Evolutionary conservation across 2,113 vertebrate species (phyloP).

Genomic region (Microcebus lehilahytsara): DNA sequence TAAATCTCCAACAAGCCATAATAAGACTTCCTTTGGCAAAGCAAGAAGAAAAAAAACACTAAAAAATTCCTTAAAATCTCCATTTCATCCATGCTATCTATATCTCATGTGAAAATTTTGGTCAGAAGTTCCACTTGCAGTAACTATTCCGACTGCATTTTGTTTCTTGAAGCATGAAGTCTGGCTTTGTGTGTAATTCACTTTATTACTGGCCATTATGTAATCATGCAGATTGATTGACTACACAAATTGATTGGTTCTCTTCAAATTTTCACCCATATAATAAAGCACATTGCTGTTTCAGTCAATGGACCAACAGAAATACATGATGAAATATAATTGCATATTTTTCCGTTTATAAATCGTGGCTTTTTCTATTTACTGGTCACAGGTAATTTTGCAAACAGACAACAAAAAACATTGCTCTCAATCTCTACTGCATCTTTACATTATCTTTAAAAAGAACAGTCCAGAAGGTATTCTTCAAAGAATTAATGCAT

Average conservation of each 20-base stretch:
- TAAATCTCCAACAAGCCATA: not conserved
- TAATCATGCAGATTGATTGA: not conserved
- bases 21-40: not conserved
- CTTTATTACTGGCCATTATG: not conserved
- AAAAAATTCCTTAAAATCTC: not conserved
- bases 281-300: not conserved
- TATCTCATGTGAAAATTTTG: not conserved
- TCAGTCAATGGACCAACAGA: not conserved
- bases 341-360: not conserved
- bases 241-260: not conserved
- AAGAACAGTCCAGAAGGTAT: not conserved
- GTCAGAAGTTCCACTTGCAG: not conserved
- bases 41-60: not conserved
- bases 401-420: not conserved
- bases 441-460: not conserved
- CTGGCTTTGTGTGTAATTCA: not conserved
- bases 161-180: not conserved
- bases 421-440: not conserved
- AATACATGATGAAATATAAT: conserved; percentile 12
- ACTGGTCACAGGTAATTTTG: not conserved
- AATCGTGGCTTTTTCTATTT: not conserved
- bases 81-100: not conserved
- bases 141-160: not conserved
- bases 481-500: not conserved
- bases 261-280: not conserved